Evolutionary conservation across 1,140 invertebrate species (phyloP), one percentile per base, ranked within the genome.

Genomic region (Heterodera carotae): DNA sequence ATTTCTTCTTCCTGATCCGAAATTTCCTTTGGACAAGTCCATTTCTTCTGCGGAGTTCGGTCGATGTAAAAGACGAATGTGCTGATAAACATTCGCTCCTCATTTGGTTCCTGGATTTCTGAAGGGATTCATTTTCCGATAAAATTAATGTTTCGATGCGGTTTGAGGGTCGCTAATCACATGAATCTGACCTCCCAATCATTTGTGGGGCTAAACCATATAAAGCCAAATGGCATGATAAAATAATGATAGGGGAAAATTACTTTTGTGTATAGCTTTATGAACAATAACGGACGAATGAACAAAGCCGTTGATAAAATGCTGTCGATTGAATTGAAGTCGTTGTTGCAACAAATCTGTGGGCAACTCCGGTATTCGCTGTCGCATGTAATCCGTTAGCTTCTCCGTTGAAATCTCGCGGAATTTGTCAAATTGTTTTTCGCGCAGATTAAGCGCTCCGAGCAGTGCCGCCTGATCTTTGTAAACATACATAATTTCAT

Each of bases 351-450:
- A 56, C 29, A n/a, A 29, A 56, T 74, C 72, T 10, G 31, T 33
- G 25, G 43, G 12, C 27, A 74, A 31, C 34, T 74, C 56, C 36
- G 72, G 27, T 25, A 74, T 62, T 15, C 72, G 59, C n/a, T 59
- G 27, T 33, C 22, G 22, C 27, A 74, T 27, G 36, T 74, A 74
- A 22, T 64, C 36, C 31, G 53, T 64, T 15, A 74, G 25, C 29
- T n/a, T 29, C 64, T 74, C 36, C 18, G 72, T 74, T n/a, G 72
- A 29, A 74, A 74, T 74, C 64, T 74, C 72, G 29, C 64, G 72
- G 34, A 74, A 74, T 62, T 34, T 74, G 31, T 74, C 72, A 22
- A 62, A 33, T 18, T n/a, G 59, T 4, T n/a, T 29, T 33, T 74
- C 72, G 59, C 72, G 33, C 39, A 74, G n/a, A 64, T 74, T 56